Conservation (phyloP, 2,888 invertebrate genomes). For the Mythimna pallens region DNA sequence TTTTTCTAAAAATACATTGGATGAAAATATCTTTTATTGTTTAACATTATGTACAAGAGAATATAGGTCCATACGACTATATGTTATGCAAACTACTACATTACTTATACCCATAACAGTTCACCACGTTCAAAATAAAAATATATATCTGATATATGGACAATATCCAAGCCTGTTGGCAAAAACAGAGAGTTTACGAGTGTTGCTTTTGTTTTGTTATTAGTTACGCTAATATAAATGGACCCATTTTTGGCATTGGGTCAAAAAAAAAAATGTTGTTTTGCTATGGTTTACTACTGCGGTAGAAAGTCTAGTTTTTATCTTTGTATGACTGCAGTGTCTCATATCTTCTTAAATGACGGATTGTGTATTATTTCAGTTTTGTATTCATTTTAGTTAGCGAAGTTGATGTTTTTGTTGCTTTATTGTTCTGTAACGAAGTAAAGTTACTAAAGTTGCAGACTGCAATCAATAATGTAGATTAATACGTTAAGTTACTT, state of each 20-base stretch:
- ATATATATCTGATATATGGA: slow-evolving; percentile 48
- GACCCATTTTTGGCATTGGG: slow-evolving; percentile 46
- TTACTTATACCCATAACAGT: slow-evolving; percentile 21
- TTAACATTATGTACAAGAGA: neutral
- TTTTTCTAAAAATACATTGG: neutral
- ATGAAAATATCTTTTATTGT: neutral
- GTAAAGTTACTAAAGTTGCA: slow-evolving; percentile 46
- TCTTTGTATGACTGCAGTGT: slow-evolving; percentile 12
- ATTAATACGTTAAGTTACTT: neutral
- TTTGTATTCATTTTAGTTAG: neutral
- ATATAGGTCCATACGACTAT: slow-evolving; percentile 14
- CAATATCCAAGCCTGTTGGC: slow-evolving; percentile 58
- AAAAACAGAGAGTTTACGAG: slow-evolving; percentile 57
- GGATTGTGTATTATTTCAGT: neutral
- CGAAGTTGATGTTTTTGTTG: slow-evolving; percentile 18
- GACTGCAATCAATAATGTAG: slow-evolving; percentile 17
- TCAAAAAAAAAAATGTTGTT: slow-evolving; percentile 44
- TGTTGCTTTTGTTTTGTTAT: slow-evolving; percentile 49
- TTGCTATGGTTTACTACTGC: slow-evolving; percentile 32
- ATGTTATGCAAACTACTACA: slow-evolving; percentile 31
- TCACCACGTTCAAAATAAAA: slow-evolving; percentile 46
- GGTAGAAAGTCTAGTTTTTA: slow-evolving; percentile 5
- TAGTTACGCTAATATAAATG: slow-evolving; percentile 43
- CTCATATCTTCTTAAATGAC: neutral
- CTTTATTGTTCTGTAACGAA: slow-evolving; percentile 4